Conservation (phyloP, 2,797 vertebrate genomes). For the Leptodactylus fallax region DNA sequence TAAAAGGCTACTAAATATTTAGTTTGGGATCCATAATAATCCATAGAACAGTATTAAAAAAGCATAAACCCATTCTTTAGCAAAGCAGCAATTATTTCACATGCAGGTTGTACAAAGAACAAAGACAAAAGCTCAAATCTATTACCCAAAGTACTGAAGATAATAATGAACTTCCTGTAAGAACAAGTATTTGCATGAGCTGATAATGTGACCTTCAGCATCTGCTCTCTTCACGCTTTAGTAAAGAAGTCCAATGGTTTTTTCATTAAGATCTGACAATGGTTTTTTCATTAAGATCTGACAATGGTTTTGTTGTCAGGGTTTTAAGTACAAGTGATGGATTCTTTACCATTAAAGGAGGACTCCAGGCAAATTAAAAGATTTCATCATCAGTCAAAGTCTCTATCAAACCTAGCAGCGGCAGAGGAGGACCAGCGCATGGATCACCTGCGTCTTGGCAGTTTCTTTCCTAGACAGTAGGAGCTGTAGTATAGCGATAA, state of each 20-base stretch:
- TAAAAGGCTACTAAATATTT: no score
- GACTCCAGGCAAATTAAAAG: not conserved
- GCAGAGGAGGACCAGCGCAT: not conserved
- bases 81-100: not conserved
- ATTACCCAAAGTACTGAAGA: not conserved
- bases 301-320: not conserved
- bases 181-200: conserved; percentile 2
- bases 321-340: conserved; percentile 13
- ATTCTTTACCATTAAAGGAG: not conserved
- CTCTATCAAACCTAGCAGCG: not conserved
- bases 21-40: no score
- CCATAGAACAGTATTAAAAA: not conserved
- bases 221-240: conserved; percentile 11
- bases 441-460: not conserved
- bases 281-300: not conserved
- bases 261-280: not conserved
- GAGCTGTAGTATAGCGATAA: not conserved
- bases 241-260: not conserved
- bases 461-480: no score
- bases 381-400: conserved; percentile 13
- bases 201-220: conserved; percentile 1
- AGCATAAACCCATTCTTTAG: not conserved
- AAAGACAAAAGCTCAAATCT: not conserved
- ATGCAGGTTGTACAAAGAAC: no score
- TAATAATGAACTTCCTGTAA: conserved; percentile 7